Base-by-base conservation (phyloP, 92 coral and sea anemone species). In the Zoanthus sansibaricus region DNA sequence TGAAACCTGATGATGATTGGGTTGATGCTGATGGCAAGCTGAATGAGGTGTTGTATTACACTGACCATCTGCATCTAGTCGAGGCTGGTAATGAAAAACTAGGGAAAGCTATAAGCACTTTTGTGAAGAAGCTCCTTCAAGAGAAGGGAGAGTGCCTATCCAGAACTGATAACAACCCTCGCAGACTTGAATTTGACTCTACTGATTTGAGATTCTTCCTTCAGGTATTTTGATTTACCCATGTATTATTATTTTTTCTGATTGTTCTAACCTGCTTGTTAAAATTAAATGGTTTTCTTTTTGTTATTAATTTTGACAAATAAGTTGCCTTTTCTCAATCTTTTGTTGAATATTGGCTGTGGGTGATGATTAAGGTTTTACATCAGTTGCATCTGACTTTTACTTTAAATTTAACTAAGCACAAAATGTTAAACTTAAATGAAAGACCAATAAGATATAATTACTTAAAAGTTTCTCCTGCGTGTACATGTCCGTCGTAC, bases 71-170 rank as follows among this genome's bases (percentile, higher is more conserved):
- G 82, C 99, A 97, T 64, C 90, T 97, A 66, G 93, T 93, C 9
- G 99, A 97, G 59, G 97, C 91, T 1, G 99, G 99, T 6, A 94
- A 97, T 52, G 96, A 93, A 74, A 97, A 97, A 92, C 91, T 97
- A 54, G 98, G 98, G 0, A 93, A 91, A 45, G 88, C 94, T 11
- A 93, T 97, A 61, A 83, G 71, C 52, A 91, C 86, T 33, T 89
- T 92, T 88, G 88, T 94, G 47, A 86, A 86, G 76, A 90, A 92
- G 62, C 88, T 94, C 12, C 83, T 94, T 42, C 86, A 87, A 71
- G 54, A 87, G 16, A 90, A 90, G 0, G 91, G 86, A 78, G 90
- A 71, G 52, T 71, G 42, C 82, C 71, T 54, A 71, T 80, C 75
- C 85, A 66, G 85, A 62, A 32, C 70, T 80, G 85, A 80, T 80